Evolutionary conservation across 1,140 invertebrate species (phyloP).

Genomic region (Drosophila sulfurigaster): DNA sequence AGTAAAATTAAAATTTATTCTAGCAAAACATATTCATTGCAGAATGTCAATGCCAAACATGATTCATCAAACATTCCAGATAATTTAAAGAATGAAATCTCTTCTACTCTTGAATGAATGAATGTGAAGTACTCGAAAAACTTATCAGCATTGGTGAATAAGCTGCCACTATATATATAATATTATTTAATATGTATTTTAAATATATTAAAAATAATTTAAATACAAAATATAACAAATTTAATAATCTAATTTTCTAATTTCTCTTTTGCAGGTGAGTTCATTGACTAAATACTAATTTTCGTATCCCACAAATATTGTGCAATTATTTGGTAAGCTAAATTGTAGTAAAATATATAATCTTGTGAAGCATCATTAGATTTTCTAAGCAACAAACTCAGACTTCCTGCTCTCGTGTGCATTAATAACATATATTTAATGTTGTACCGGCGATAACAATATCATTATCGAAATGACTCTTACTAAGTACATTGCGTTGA

Average conservation of each 20-base stretch:
- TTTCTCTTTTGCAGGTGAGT: slow-evolving; percentile 59
- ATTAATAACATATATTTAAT: slow-evolving; percentile 24
- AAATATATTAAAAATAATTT: neutral
- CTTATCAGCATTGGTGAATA: too few relatives aligned
- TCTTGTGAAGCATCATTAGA: too few relatives aligned
- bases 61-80: neutral
- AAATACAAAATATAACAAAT: neutral
- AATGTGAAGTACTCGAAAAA: neutral
- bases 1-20: neutral
- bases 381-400: neutral
- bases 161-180: too few relatives aligned
- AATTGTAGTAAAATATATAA: neutral
- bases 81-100: neutral
- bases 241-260: neutral
- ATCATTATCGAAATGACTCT: slow-evolving; percentile 35
- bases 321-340: slow-evolving; percentile 6
- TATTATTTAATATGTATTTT: neutral
- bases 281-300: neutral
- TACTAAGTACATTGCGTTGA: slow-evolving; percentile 32
- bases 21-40: too few relatives aligned
- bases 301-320: neutral
- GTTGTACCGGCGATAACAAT: slow-evolving; percentile 36
- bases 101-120: neutral
- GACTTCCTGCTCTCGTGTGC: slow-evolving; percentile 25
- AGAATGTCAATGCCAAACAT: neutral